Percentiles rank a stretch among this genome's conserved stretches.
Evolutionary conservation across 2,888 invertebrate genomes (phyloP).

Genomic region (Eudemis profundana): DNA sequence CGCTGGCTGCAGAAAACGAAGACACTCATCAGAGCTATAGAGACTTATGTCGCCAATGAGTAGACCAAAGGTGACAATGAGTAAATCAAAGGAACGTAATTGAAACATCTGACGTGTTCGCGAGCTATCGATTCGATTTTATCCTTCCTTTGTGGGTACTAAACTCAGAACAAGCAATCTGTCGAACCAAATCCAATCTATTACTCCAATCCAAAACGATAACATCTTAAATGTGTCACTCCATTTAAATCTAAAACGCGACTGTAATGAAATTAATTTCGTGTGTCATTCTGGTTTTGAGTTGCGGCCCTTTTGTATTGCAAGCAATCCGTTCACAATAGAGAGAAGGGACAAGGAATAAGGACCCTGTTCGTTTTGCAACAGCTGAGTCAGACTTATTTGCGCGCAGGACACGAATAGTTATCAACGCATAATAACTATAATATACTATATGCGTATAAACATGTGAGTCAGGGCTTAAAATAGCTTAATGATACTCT

Average conservation of each 20-base stretch:
- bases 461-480: constrained; percentile 34
- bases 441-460: constrained; percentile 26
- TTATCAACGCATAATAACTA: constrained; percentile 37
- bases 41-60: background rate
- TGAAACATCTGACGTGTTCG: constrained; percentile 1
- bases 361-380: constrained; percentile 40
- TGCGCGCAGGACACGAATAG: constrained; percentile 42
- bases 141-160: constrained; percentile 2
- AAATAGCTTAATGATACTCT: constrained; percentile 35
- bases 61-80: background rate
- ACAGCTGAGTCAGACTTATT: constrained; percentile 46
- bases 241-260: background rate
- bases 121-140: constrained; percentile 20
- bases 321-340: constrained; percentile 11
- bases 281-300: background rate
- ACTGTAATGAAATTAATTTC: background rate
- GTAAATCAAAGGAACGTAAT: background rate
- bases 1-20: constrained; percentile 7
- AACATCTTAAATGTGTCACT: background rate
- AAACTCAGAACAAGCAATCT: constrained; percentile 16
- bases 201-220: background rate
- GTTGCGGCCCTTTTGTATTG: background rate
- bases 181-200: background rate
- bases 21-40: background rate
- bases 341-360: constrained; percentile 6